Conservation (phyloP, 2,888 invertebrate species). For the Rhimphoctona megacephalus region DNA sequence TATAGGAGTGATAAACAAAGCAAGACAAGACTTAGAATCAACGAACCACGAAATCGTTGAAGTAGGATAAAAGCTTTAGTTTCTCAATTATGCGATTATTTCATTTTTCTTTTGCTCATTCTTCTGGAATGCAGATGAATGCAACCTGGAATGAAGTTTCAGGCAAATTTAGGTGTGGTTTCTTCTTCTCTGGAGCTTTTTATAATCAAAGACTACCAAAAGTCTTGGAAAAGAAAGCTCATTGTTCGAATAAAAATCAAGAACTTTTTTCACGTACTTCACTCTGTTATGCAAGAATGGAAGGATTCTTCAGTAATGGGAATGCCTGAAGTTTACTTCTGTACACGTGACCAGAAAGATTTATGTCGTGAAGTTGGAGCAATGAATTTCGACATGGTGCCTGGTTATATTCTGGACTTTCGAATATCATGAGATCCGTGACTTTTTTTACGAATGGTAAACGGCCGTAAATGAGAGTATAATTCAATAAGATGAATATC, state of each 20-base stretch:
- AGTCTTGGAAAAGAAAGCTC: neutral
- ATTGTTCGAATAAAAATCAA: neutral
- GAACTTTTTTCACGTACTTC: slow-evolving; percentile 37
- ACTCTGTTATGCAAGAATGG: neutral
- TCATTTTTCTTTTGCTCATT: too few relatives aligned
- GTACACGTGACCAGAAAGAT: slow-evolving; percentile 43
- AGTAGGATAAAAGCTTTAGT: neutral
- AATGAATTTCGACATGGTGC: slow-evolving; percentile 13
- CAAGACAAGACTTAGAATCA: slow-evolving; percentile 48
- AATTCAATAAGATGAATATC: neutral
- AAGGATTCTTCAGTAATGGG: slow-evolving; percentile 38
- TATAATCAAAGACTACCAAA: neutral
- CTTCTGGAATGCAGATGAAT: neutral
- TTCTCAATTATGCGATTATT: neutral
- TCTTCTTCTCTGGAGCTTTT: slow-evolving; percentile 65
- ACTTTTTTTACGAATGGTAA: neutral
- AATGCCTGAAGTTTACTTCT: slow-evolving; percentile 29
- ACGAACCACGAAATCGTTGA: slow-evolving; percentile 12
- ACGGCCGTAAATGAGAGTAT: neutral
- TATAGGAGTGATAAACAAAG: slow-evolving; percentile 32
- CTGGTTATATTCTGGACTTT: neutral
- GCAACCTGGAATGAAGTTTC: neutral
- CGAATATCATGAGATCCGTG: slow-evolving; percentile 5
- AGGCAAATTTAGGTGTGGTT: slow-evolving; percentile 64
- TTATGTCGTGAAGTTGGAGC: slow-evolving; percentile 30